A percentile compares a stretch with the other conserved stretches of the same genome.
phyloP scores from a whole-genome alignment of 2,888 invertebrate genomes.

The Drosophila prostipennis region DNA sequence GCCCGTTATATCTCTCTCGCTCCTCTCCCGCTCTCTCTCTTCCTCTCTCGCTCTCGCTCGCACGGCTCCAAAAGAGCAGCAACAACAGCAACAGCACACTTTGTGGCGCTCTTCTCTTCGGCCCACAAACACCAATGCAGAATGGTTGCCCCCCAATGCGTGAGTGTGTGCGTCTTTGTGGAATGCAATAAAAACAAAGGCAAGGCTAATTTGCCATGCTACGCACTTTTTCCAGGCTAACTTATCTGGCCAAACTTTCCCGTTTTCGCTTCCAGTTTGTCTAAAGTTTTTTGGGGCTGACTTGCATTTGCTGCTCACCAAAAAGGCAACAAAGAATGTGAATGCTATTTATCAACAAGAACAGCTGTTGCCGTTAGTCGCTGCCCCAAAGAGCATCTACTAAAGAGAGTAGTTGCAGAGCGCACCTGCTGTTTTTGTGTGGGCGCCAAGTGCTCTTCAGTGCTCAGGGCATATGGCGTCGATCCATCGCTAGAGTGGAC shows the following conservation, averaged over 20 bases:
- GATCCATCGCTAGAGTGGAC: slow-evolving; percentile 21
- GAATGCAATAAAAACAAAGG: slow-evolving; percentile 40
- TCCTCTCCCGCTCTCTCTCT: slow-evolving; percentile 16
- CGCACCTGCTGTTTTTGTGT: slow-evolving; percentile 21
- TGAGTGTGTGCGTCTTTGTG: slow-evolving; percentile 34
- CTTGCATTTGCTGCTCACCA: slow-evolving; percentile 20
- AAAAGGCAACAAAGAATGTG: slow-evolving; percentile 23
- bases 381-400: slow-evolving; percentile 12
- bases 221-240: slow-evolving; percentile 34
- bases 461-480: slow-evolving; percentile 1
- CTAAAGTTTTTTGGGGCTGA: slow-evolving; percentile 1
- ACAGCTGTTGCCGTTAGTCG: slow-evolving; percentile 43
- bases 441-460: slow-evolving; percentile 16
- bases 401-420: slow-evolving; percentile 34
- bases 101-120: slow-evolving; percentile 25
- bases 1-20: slow-evolving; percentile 17
- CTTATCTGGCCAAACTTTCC: background rate
- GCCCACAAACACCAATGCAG: slow-evolving; percentile 1
- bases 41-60: slow-evolving; percentile 23
- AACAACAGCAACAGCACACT: too few species aligned
- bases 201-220: slow-evolving; percentile 14
- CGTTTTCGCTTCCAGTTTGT: background rate
- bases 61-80: slow-evolving; percentile 20
- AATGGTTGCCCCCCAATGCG: background rate
- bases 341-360: slow-evolving; percentile 35